Evolutionary conservation across 2,888 invertebrate genomes (phyloP), one percentile per base, ranked within the genome.

Genomic region (Phyllotreta cruciferae): DNA sequence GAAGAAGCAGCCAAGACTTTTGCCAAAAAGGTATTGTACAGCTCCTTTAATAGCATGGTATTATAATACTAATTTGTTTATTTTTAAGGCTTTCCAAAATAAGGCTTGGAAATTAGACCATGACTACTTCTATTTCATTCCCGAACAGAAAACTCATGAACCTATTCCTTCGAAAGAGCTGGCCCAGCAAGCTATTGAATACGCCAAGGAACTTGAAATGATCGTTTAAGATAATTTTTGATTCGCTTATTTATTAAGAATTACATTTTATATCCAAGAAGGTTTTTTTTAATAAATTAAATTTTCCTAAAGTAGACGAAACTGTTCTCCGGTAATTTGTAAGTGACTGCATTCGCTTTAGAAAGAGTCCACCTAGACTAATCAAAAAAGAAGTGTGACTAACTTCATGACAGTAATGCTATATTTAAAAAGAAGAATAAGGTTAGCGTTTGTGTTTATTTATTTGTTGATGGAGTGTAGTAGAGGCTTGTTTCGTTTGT

Each of bases 181-280:
- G 37, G 96, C 97, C 0, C 90, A 93, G 76, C 95, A 98, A 81
- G 93, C 95, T 11, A 92, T 99, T 73, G 95, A 94, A 79, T 99
- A 99, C 82, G 99, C 98, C 2, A 89, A 93, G 77, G 98, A 99
- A 85, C 86, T 99, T 72, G 98, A 99, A 84, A 98, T 97, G 96
- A 99, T 99, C 84, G 98, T 99, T 66, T 98, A 91, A 87, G 35
- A 60, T 11, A 34, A 10, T 35, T 3, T 61, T 11, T 60, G 47
- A 52, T 67, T 61, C 54, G 38, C 53, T 54, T 63, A 47, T 60
- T 60, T 54, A 62, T 10, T 56, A 56, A 47, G 38, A 56, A 58
- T 54, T 55, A 50, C 11, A 13, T 35, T 50, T 50, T 67, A 55
- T 55, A 58, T 56, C 36, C 53, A 52, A 38, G 11, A 6, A 14